Evolutionary conservation across 2,888 invertebrate genomes (phyloP).

Genomic region (Parnassius orleans): DNA sequence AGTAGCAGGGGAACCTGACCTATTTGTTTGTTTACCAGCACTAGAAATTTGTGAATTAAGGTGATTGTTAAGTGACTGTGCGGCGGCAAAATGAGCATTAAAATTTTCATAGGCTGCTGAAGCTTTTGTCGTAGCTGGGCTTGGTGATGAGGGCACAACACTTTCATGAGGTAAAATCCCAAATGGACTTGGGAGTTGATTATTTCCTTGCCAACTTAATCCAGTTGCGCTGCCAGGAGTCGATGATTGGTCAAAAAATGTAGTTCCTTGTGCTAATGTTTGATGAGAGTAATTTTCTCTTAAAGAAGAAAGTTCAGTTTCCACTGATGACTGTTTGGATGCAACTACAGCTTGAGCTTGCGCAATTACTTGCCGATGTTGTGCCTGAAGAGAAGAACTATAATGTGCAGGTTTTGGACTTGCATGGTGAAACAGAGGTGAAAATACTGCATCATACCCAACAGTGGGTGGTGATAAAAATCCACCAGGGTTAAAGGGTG

Average conservation of each 20-base stretch:
- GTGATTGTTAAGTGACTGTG: constrained; percentile 83
- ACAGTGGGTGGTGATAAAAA: constrained; percentile 88
- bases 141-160: constrained; percentile 84
- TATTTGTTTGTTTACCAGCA: constrained; percentile 78
- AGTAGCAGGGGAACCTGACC: constrained; percentile 79
- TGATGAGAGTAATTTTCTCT: constrained; percentile 84
- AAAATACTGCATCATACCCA: constrained; percentile 90
- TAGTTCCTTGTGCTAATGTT: constrained; percentile 79
- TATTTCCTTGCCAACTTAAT: constrained; percentile 88
- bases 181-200: constrained; percentile 86
- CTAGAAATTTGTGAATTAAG: constrained; percentile 83
- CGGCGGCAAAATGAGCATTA: constrained; percentile 85
- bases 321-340: constrained; percentile 78
- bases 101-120: constrained; percentile 84
- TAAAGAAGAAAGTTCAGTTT: constrained; percentile 79
- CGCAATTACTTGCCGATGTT: constrained; percentile 85
- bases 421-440: constrained; percentile 90
- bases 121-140: constrained; percentile 81
- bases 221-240: constrained; percentile 73
- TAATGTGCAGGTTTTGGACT: constrained; percentile 88
- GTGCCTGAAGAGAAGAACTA: constrained; percentile 83
- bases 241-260: constrained; percentile 85
- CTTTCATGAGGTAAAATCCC: constrained; percentile 90
- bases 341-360: constrained; percentile 79
- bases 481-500: constrained; percentile 85